Conservation (phyloP, 2,797 vertebrate species). For the Pantherophis alleghaniensis region DNA sequence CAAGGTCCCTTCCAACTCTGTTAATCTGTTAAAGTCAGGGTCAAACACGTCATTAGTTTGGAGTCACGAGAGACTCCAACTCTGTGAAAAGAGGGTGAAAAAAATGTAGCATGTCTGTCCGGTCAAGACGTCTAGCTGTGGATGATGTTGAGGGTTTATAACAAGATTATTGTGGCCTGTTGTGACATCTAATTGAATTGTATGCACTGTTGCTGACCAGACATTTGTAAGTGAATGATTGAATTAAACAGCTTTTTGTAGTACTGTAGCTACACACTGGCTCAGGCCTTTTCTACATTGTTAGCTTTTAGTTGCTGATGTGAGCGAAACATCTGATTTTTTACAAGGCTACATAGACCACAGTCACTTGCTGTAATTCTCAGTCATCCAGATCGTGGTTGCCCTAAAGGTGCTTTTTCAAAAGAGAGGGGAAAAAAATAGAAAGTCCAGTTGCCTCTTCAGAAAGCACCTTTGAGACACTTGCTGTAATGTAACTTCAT, state of each 20-base stretch:
- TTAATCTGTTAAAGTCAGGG: constrained; percentile 7
- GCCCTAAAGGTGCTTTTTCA: too few relatives aligned
- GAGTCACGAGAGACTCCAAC: too few relatives aligned
- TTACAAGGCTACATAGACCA: background rate
- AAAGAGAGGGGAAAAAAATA: too few relatives aligned
- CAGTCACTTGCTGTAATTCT: background rate
- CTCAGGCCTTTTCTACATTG: background rate
- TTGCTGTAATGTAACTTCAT: too few relatives aligned
- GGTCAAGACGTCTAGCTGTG: constrained; percentile 39
- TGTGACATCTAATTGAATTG: constrained; percentile 60
- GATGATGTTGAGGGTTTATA: constrained; percentile 48
- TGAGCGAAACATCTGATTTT: background rate
- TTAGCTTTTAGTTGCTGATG: background rate
- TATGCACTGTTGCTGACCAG: constrained; percentile 58
- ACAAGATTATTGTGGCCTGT: constrained; percentile 49
- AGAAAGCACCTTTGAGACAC: too few relatives aligned
- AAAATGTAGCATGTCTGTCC: constrained; percentile 16
- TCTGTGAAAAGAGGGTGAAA: constrained; percentile 16
- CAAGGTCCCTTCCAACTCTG: too few relatives aligned
- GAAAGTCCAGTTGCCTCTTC: too few relatives aligned
- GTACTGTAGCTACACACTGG: constrained; percentile 48
- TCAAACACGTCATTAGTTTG: too few relatives aligned
- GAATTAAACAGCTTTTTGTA: constrained; percentile 45
- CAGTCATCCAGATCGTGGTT: too few relatives aligned
- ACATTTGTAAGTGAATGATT: constrained; percentile 52